A percentile compares a stretch with the other conserved stretches of the same genome.
Conservation (phyloP, 1,140 invertebrate genomes). For the Globodera ellingtonae region DNA sequence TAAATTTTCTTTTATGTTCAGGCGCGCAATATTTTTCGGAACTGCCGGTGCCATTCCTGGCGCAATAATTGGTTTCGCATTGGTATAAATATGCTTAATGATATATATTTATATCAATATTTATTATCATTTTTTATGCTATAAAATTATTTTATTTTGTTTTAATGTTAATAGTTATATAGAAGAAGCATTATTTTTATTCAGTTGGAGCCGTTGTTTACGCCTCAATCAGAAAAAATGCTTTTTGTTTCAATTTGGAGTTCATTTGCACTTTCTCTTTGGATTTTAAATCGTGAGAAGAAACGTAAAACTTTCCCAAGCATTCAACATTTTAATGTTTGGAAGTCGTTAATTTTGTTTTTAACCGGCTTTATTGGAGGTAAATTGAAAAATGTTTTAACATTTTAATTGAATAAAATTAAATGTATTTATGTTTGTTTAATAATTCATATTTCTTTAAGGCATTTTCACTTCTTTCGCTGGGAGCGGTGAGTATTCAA, state of each 20-base stretch:
- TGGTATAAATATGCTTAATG: slow-evolving; percentile 18
- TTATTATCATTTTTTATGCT: too few species aligned
- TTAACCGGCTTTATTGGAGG: slow-evolving; percentile 48
- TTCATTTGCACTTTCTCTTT: slow-evolving; percentile 44
- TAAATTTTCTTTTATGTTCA: not conserved
- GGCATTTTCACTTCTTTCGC: slow-evolving; percentile 62
- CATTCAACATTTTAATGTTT: slow-evolving; percentile 36
- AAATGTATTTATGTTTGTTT: not conserved
- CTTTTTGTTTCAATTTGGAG: slow-evolving; percentile 47
- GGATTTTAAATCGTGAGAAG: slow-evolving; percentile 41
- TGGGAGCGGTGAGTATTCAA: slow-evolving; percentile 42
- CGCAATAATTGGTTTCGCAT: slow-evolving; percentile 38
- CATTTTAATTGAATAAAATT: slow-evolving; percentile 18
- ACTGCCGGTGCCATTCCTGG: slow-evolving; percentile 46
- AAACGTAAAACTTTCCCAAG: slow-evolving; percentile 32
- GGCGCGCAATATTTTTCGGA: slow-evolving; percentile 32
- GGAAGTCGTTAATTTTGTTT: slow-evolving; percentile 33
- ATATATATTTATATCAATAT: not conserved
- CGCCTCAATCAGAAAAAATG: slow-evolving; percentile 39
- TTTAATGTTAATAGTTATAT: too few species aligned
- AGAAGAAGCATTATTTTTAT: slow-evolving; percentile 1
- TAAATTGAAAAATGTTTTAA: not conserved
- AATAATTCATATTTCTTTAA: slow-evolving; percentile 32
- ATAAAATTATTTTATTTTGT: too few species aligned
- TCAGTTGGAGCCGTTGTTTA: slow-evolving; percentile 40